phyloP scores from a whole-genome alignment of 2,888 invertebrate species.

The Hydropsyche betteni region DNA sequence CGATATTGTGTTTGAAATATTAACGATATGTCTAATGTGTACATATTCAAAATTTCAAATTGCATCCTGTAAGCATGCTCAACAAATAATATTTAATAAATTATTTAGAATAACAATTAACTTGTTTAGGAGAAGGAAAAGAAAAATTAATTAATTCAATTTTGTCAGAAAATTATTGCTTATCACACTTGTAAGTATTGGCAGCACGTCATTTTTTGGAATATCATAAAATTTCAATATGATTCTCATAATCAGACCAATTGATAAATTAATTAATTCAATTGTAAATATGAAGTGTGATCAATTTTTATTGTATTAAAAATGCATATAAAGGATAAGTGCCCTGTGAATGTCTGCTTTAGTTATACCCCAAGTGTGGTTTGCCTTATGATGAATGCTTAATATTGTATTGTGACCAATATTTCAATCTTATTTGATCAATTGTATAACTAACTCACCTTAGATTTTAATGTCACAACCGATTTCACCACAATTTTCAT shows the following conservation, averaged over 20 bases:
- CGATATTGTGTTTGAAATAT: conserved; percentile 1
- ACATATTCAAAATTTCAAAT: conserved; percentile 13
- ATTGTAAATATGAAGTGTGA: conserved; percentile 28
- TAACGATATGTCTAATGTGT: conserved; percentile 8
- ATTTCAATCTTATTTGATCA: conserved; percentile 34
- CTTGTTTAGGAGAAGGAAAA: background rate
- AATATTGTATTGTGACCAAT: conserved; percentile 39
- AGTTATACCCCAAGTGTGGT: conserved; percentile 32
- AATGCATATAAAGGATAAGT: conserved; percentile 32
- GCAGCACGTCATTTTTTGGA: conserved; percentile 23
- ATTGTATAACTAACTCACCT: conserved; percentile 20
- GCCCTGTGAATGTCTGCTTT: conserved; percentile 32
- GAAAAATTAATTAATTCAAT: background rate
- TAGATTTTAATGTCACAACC: conserved; percentile 24
- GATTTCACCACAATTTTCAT: conserved; percentile 9
- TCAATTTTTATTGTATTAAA: conserved; percentile 31
- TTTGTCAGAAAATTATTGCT: conserved; percentile 24
- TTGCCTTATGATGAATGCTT: conserved; percentile 40
- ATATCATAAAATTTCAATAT: conserved; percentile 19
- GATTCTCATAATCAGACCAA: conserved; percentile 31
- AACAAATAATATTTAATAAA: conserved; percentile 23
- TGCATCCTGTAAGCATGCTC: conserved; percentile 28
- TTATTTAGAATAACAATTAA: conserved; percentile 25
- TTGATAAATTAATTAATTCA: conserved; percentile 22
- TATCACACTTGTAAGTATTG: conserved; percentile 29